These are phyloP conservation scores for Mantis religiosa DNA, from an alignment of 2,888 invertebrate species.

Conservation along the genomic window DNA sequence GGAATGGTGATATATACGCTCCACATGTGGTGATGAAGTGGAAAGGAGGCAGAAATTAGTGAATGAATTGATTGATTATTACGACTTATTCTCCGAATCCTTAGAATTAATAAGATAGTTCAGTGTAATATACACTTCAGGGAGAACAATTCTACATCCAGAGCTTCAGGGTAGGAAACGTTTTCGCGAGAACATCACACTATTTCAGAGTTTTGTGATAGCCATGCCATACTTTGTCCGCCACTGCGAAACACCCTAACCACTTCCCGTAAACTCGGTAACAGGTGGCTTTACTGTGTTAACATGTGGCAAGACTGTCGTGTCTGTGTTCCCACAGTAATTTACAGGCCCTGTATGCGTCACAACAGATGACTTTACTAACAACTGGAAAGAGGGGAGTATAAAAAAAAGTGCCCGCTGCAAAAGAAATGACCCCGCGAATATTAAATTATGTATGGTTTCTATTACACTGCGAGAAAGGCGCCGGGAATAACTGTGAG, in stretches of 20 bases:
- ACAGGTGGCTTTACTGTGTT: constrained; percentile 6
- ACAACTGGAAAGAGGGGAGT: neutral
- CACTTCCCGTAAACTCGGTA: neutral
- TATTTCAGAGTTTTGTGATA: too few relatives aligned
- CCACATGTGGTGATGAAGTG: too few relatives aligned
- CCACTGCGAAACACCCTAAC: neutral
- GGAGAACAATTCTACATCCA: too few relatives aligned
- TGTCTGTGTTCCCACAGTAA: neutral
- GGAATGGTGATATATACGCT: too few relatives aligned
- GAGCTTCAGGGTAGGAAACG: too few relatives aligned
- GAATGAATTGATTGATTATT: too few relatives aligned
- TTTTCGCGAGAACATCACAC: too few relatives aligned
- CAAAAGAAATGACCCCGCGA: neutral
- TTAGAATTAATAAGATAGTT: too few relatives aligned
- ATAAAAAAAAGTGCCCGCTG: neutral
- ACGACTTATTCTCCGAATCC: too few relatives aligned
- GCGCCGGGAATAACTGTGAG: neutral
- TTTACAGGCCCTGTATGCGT: neutral
- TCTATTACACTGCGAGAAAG: neutral
- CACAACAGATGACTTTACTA: neutral
- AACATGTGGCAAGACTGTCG: neutral
- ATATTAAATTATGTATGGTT: neutral
- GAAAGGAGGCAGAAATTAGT: too few relatives aligned
- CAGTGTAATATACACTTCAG: too few relatives aligned
- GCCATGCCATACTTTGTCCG: neutral